A percentile compares a stretch with the other conserved stretches of the same genome.
Evolutionary conservation across 2,113 vertebrate species (phyloP).

Genomic region (Fregata magnificens): DNA sequence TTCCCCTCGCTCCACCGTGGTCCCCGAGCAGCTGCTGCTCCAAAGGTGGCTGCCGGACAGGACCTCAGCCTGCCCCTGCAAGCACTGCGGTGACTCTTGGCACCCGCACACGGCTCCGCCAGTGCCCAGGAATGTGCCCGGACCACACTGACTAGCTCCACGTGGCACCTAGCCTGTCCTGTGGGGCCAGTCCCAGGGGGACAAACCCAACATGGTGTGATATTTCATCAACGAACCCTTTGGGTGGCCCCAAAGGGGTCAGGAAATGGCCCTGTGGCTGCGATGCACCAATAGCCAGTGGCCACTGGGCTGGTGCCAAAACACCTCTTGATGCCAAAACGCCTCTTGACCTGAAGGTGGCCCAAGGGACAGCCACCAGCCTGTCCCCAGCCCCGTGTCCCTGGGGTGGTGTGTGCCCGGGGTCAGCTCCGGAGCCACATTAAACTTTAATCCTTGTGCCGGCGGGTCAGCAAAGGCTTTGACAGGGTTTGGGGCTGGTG

Average conservation of each 20-base stretch:
- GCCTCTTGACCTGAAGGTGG: neutral
- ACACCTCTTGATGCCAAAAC: neutral
- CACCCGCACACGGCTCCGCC: fast-evolving
- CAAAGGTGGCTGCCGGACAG: fast-evolving
- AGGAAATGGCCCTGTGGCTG: fast-evolving
- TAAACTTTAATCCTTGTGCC: conserved; percentile 38
- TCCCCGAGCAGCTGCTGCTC: neutral
- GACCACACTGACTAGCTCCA: neutral
- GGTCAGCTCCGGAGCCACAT: neutral
- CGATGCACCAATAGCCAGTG: fast-evolving
- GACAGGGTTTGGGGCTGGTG: neutral
- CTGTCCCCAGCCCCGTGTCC: neutral
- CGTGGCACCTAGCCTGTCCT: neutral
- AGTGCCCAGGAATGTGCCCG: neutral
- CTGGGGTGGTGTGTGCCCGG: fast-evolving
- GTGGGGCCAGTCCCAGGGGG: neutral
- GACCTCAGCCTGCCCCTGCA: fast-evolving
- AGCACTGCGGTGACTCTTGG: neutral
- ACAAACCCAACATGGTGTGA: neutral
- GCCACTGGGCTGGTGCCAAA: neutral
- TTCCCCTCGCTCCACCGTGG: neutral
- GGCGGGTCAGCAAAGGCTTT: neutral
- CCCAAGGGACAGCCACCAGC: neutral
- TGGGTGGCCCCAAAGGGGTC: neutral
- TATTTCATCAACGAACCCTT: neutral